phyloP scores from a whole-genome alignment of 2,888 invertebrate genomes.

The Trisateles emortualis region DNA sequence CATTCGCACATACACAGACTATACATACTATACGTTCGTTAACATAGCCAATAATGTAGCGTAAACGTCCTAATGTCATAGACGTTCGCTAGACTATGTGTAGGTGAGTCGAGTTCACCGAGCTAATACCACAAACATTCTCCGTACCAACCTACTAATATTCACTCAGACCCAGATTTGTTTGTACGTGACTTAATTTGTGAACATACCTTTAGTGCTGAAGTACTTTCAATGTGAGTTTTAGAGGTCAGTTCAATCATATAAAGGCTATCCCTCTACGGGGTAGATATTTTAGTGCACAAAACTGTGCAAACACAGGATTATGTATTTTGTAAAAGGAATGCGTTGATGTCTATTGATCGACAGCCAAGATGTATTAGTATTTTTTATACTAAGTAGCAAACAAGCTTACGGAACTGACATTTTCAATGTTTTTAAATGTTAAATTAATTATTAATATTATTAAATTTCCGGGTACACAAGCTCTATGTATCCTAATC shows the following conservation, averaged over 20 bases:
- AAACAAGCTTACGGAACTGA: too few species aligned
- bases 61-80: not conserved
- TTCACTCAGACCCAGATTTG: constrained; percentile 25
- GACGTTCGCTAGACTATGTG: not conserved
- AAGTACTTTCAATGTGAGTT: constrained; percentile 10
- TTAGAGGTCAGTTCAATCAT: too few species aligned
- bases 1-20: too few species aligned
- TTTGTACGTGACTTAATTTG: constrained; percentile 33
- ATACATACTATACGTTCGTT: not conserved
- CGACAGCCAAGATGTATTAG: not conserved
- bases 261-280: too few species aligned
- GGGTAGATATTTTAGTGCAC: too few species aligned
- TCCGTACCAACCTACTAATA: constrained; percentile 14
- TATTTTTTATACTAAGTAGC: too few species aligned
- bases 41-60: not conserved
- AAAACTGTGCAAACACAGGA: too few species aligned
- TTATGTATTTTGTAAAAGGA: constrained; percentile 18
- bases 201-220: constrained; percentile 20
- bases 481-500: too few species aligned
- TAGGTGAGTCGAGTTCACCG: constrained; percentile 10
- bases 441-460: too few species aligned
- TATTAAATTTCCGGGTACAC: too few species aligned
- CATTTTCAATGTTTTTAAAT: too few species aligned
- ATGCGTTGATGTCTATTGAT: constrained; percentile 12
- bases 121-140: constrained; percentile 17